Evolutionary conservation across 2,113 vertebrate species (phyloP).

Genomic region (Baryphthengus martii): DNA sequence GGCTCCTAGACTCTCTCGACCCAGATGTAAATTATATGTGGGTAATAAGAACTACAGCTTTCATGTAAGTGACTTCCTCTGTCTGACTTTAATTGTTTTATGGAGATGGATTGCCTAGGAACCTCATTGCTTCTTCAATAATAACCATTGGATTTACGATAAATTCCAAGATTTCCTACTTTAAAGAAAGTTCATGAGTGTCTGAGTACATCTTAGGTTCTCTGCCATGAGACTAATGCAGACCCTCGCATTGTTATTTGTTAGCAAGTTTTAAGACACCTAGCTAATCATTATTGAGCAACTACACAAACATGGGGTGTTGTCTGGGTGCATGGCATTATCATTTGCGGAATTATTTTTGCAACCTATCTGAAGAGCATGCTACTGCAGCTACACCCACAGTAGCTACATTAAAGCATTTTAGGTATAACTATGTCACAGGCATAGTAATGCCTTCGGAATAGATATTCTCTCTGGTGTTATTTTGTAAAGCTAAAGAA

Average conservation of each 20-base stretch:
- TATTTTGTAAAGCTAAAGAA: not conserved
- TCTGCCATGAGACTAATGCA: not conserved
- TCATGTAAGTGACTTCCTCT: conserved; percentile 60
- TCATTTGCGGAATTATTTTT: not conserved
- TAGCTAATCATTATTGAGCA: not conserved
- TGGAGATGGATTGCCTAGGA: conserved; percentile 12
- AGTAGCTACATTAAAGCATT: not conserved
- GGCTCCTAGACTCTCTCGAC: not conserved
- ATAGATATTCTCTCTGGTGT: not conserved
- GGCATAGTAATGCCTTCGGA: not conserved
- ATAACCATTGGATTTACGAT: not conserved
- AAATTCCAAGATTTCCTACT: not conserved
- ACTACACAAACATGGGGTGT: not conserved
- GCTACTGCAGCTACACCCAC: not conserved
- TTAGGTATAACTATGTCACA: not conserved
- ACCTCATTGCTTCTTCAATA: not conserved
- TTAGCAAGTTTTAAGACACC: not conserved
- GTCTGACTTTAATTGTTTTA: conserved; percentile 60
- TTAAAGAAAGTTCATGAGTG: not conserved
- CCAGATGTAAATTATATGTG: conserved; percentile 25
- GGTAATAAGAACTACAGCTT: conserved; percentile 22
- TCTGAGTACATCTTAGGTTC: not conserved
- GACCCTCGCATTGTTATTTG: not conserved
- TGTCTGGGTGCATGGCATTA: not conserved
- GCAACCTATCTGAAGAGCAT: fast-evolving